A percentile compares a stretch with the other conserved stretches of the same genome.
phyloP scores from a whole-genome alignment of 2,888 invertebrate genomes.

The Drosophila borealis region DNA sequence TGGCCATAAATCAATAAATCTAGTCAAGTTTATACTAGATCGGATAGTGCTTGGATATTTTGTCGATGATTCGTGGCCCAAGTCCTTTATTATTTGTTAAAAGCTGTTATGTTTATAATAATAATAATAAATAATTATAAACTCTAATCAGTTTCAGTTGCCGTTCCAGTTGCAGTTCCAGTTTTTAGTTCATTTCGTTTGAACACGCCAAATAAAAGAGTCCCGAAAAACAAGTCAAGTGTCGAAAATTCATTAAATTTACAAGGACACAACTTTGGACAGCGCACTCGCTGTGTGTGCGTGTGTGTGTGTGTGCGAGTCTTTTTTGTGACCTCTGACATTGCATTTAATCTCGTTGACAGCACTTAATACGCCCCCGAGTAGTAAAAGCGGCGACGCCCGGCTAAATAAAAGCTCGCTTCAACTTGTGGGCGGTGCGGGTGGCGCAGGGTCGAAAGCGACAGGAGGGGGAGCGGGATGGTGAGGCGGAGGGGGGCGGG shows the following conservation, averaged over 20 bases:
- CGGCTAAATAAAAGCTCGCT: slow-evolving; percentile 45
- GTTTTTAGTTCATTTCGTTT: slow-evolving; percentile 15
- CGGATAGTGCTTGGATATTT: too few relatives aligned
- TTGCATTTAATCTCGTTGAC: slow-evolving; percentile 82
- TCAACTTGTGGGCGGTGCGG: slow-evolving; percentile 17
- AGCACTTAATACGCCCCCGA: slow-evolving; percentile 79
- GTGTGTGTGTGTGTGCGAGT: slow-evolving; percentile 32
- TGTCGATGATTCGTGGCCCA: too few relatives aligned
- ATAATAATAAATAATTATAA: too few relatives aligned
- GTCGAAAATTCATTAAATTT: slow-evolving; percentile 79
- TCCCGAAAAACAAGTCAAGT: slow-evolving; percentile 38
- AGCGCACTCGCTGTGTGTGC: slow-evolving; percentile 15
- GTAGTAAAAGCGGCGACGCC: slow-evolving; percentile 56
- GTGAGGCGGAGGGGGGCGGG: neutral
- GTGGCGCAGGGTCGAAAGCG: neutral
- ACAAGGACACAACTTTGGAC: slow-evolving; percentile 76
- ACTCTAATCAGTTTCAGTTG: neutral
- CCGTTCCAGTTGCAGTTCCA: slow-evolving; percentile 13
- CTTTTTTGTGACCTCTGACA: slow-evolving; percentile 75
- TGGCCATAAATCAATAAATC: too few relatives aligned
- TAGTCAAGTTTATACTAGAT: too few relatives aligned
- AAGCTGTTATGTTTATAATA: too few relatives aligned
- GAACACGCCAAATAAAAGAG: slow-evolving; percentile 1
- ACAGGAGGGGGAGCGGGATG: neutral
- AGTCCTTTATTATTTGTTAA: too few relatives aligned